Evolutionary conservation across 2,113 vertebrate genomes (phyloP), one percentile per base, ranked within the genome.

Genomic region (Sander vitreus): DNA sequence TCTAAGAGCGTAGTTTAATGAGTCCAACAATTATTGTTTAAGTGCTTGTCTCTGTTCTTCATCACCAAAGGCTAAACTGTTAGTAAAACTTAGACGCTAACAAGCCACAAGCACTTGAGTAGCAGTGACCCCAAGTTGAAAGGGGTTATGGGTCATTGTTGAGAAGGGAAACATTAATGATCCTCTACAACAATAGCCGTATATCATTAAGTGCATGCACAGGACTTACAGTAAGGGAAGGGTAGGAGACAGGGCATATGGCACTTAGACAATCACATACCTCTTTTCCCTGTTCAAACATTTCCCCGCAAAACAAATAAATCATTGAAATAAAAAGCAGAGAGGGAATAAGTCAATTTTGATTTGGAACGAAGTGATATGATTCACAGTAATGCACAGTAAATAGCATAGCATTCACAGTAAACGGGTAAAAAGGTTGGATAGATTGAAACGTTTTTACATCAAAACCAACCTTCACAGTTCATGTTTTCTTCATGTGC

Each of bases 281-380:
- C 98, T 99, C 97, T 97, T 97, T 98, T 92, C 97, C 97, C 98
- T 99, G 97, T 94, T 95, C 95, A 95, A 95, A 95, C 95, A 97
- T 96, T 97, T 96, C 96, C 96, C 97, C 96, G 95, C 95, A 96
- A 91, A 91, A 93, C 95, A 96, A 96, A 96, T 93, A 95, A 96
- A 96, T 93, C 94, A 95, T 96, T 95, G 51, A 86, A 89, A 88
- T 81, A 95, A 96, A 96, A 96, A 96, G 96, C 95, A 98, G 95
- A 96, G 94, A 97, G 94, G 95, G 95, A 96, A 95, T 90, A 95
- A 93, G 73, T 96, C 93, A 97, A 90, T 59, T 80, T 67, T 33
- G 8, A 48, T 57, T 43, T 11, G 39, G 7, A 11, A 16, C 3
- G 3, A 51, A 67, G 25, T 72, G 16, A 62, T 43, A 30, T 58